Conservation (phyloP, 1,140 invertebrate species). For the Capitella teleta region DNA sequence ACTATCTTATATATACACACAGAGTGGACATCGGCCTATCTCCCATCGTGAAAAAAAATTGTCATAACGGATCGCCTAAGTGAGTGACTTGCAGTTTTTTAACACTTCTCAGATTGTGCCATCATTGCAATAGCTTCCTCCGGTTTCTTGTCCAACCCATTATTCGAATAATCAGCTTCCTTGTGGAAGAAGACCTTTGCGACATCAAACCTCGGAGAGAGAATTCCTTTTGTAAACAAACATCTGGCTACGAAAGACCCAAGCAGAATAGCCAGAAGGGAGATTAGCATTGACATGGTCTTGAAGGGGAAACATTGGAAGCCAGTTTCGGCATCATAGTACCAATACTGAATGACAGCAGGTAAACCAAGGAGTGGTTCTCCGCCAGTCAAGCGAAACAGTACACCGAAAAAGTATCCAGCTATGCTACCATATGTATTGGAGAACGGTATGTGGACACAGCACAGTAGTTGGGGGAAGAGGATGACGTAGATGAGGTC, state of each 20-base stretch:
- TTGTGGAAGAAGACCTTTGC: too few relatives aligned
- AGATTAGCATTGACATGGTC: conserved; percentile 45
- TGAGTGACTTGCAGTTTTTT: too few relatives aligned
- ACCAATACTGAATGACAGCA: conserved; percentile 72
- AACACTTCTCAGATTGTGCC: too few relatives aligned
- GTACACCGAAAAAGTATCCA: conserved; percentile 71
- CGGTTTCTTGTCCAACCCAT: too few relatives aligned
- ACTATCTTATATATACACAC: too few relatives aligned
- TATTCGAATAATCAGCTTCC: too few relatives aligned
- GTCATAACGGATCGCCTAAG: too few relatives aligned
- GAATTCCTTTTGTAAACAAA: conserved; percentile 42
- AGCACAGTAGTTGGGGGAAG: conserved; percentile 91
- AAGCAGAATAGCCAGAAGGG: conserved; percentile 50
- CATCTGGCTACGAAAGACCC: conserved; percentile 44
- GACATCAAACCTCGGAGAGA: conserved; percentile 14
- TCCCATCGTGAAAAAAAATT: too few relatives aligned
- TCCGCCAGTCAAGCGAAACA: conserved; percentile 77
- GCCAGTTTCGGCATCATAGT: conserved; percentile 10
- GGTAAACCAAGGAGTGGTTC: conserved; percentile 72
- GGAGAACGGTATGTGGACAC: conserved; percentile 75
- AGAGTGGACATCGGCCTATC: too few relatives aligned
- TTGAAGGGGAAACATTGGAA: conserved; percentile 13
- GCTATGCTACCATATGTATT: conserved; percentile 90
- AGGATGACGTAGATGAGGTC: too few relatives aligned
- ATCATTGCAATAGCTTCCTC: too few relatives aligned